These are phyloP conservation scores for Acanthaster planci DNA, from an alignment of 35 echinoderm and acorn worm genomes.

Conservation along the genomic window DNA sequence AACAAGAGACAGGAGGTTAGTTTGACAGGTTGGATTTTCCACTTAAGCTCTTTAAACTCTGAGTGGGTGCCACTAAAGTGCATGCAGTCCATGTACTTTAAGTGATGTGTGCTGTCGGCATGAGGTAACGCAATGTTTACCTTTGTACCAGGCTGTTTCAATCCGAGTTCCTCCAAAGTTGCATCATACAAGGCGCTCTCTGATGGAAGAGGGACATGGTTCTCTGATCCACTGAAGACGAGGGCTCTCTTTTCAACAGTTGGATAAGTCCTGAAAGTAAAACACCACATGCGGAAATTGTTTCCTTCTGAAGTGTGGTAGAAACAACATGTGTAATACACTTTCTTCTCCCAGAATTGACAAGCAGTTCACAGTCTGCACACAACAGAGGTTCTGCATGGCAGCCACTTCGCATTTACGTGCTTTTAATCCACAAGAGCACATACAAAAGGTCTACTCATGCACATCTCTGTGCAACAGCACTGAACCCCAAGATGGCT, in stretches of 20 bases:
- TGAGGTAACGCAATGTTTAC: slow-evolving; percentile 9
- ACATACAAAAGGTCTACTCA: too few species aligned
- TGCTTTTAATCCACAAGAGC: too few species aligned
- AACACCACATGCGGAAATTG: not conserved
- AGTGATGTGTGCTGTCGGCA: too few species aligned
- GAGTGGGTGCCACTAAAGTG: too few species aligned
- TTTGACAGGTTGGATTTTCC: not conserved
- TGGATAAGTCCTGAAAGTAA: slow-evolving; percentile 41
- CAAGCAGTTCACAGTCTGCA: too few species aligned
- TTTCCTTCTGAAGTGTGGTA: not conserved
- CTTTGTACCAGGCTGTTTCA: slow-evolving; percentile 65
- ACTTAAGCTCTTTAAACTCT: too few species aligned
- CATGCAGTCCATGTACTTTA: too few species aligned
- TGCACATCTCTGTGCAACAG: too few species aligned
- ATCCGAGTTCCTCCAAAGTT: slow-evolving; percentile 58
- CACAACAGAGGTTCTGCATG: too few species aligned
- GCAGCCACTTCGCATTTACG: too few species aligned
- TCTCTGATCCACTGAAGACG: slow-evolving; percentile 43
- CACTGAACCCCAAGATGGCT: too few species aligned
- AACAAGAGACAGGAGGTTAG: not conserved
- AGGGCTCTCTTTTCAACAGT: slow-evolving; percentile 68
- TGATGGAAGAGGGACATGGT: slow-evolving; percentile 68
- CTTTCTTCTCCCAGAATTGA: not conserved
- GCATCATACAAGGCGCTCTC: slow-evolving; percentile 68
- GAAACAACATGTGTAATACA: not conserved